Base-by-base conservation (phyloP, 2,888 invertebrate genomes). In the Anarsia innoxiella region DNA sequence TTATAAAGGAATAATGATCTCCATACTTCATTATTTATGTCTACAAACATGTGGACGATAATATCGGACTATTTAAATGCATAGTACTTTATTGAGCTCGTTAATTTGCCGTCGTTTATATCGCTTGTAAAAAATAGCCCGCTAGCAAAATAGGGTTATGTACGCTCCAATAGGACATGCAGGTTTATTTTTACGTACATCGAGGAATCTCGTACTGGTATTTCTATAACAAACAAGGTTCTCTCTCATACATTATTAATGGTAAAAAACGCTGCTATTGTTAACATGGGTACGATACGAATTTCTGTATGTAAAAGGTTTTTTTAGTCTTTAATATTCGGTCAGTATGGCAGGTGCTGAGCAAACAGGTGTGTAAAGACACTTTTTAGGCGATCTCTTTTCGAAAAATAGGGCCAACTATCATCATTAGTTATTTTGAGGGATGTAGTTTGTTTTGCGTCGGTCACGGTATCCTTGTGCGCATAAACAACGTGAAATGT, bases 391-490 rank as follows among this genome's bases (percentile, higher is more conserved):
- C 42, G 48, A 52, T 56, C 44, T 48, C 43, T 53, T 35, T 30
- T 28, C 31, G 49, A 57, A 59, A 72, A 65, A 61, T 66, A 64
- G 67, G 59, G 58, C 61, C 54, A 56, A 59, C 59, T 53, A 67
- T 66, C 56, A 57, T 72, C 68, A 72, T 66, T 61, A 62, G 61
- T 64, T 60, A 58, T 54, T 49, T 54, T 44, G 45, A 47, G 43
- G 39, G 41, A 45, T 48, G 49, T 61, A 82, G 82, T 82, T 82
- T 83, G 84, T 84, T 83, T 78, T 66, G 72, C 63, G 56, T 65
- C 62, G 66, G 83, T 77, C 74, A 80, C 76, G 80, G 73, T 71
- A 52, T 62, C 66, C 59, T 64, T 66, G 66, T 60, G 52, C 44
- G 56, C 52, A 51, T 55, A 62, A 60, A 76, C 69, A 72, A 63